Percentiles rank a stretch among this genome's conserved stretches.
Conservation (phyloP, 2,113 vertebrate genomes). For the Oryzias curvinotus region DNA sequence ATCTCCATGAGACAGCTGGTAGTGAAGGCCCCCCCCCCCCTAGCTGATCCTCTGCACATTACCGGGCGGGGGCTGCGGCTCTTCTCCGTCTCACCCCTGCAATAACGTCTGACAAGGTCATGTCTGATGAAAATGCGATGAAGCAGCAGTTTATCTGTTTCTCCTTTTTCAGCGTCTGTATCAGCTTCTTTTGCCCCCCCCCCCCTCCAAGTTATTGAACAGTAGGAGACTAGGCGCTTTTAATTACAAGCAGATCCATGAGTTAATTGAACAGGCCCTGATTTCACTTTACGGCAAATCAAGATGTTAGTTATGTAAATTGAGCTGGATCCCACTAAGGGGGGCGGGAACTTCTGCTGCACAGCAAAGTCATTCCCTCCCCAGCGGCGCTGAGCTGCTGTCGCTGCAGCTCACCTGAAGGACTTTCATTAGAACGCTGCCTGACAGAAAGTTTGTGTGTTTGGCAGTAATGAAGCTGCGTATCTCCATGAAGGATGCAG, state of each 20-base stretch:
- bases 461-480: constrained; percentile 22
- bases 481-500: neutral
- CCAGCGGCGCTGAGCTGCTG: constrained; percentile 33
- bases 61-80: constrained; percentile 73
- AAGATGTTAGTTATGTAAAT: constrained; percentile 79
- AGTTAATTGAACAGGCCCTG: constrained; percentile 76
- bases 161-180: constrained; percentile 5
- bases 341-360: constrained; percentile 49
- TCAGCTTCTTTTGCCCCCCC: constrained; percentile 1
- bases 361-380: constrained; percentile 61
- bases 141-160: constrained; percentile 74
- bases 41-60: constrained; percentile 68
- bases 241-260: constrained; percentile 70
- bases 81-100: constrained; percentile 67
- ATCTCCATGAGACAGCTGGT: constrained; percentile 65
- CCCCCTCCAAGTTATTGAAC: constrained; percentile 62
- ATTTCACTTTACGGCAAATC: constrained; percentile 76
- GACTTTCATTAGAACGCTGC: constrained; percentile 38
- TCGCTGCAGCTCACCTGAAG: constrained; percentile 49
- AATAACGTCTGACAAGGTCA: constrained; percentile 75
- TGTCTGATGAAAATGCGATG: constrained; percentile 78
- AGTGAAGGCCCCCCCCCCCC: constrained; percentile 44
- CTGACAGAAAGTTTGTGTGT: constrained; percentile 18
- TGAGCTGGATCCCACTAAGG: constrained; percentile 39
- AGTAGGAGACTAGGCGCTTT: constrained; percentile 64